Evolutionary conservation across 2,888 invertebrate species (phyloP).

Genomic region (Sinodicranocentrus sp.): DNA sequence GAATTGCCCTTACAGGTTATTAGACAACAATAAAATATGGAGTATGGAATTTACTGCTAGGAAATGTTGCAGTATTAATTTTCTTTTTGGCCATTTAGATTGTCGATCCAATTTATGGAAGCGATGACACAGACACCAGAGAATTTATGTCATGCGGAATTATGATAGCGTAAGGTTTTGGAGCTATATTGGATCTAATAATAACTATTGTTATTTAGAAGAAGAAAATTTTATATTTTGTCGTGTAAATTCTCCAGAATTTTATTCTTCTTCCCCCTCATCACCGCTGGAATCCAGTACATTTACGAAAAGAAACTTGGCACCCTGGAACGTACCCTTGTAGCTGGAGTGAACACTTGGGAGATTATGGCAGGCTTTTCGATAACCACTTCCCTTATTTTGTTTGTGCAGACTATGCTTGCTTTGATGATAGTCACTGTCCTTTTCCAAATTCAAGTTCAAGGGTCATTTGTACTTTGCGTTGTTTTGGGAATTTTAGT

Average conservation of each 20-base stretch:
- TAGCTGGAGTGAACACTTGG: constrained; percentile 66
- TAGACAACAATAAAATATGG: neutral
- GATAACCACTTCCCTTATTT: constrained; percentile 57
- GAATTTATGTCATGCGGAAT: constrained; percentile 96
- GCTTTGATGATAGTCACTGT: constrained; percentile 63
- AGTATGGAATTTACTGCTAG: too few relatives aligned
- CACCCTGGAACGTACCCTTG: constrained; percentile 54
- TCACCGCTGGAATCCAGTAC: constrained; percentile 63
- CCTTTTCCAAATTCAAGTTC: constrained; percentile 63
- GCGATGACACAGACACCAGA: constrained; percentile 94
- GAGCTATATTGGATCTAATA: neutral
- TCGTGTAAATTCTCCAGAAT: constrained; percentile 38
- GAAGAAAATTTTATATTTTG: neutral
- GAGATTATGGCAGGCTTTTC: constrained; percentile 66
- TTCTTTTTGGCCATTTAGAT: too few relatives aligned
- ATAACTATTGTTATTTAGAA: neutral
- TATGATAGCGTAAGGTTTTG: constrained; percentile 45
- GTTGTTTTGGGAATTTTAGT: constrained; percentile 44
- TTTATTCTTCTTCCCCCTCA: constrained; percentile 67
- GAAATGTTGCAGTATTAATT: neutral
- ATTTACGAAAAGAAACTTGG: constrained; percentile 68
- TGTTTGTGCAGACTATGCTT: constrained; percentile 65
- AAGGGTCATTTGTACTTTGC: constrained; percentile 51
- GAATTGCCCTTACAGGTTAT: constrained; percentile 67
- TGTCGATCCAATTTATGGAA: constrained; percentile 87